Base-by-base conservation (phyloP, 30 jellyfish, hydroid and myxozoan species). In the Aurelia aurita region DNA sequence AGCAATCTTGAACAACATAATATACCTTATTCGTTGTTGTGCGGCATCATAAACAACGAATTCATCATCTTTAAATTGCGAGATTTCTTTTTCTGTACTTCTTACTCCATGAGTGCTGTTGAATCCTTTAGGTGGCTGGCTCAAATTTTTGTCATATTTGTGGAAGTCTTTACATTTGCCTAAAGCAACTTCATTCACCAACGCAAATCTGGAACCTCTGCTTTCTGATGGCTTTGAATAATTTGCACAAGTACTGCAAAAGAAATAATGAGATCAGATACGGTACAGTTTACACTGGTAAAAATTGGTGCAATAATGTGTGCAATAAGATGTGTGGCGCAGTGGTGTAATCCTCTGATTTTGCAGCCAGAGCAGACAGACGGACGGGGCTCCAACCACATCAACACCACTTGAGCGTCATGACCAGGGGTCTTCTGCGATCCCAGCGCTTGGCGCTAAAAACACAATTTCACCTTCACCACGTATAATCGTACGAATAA, bases 81-180 rank as follows among this genome's bases (percentile, higher is more conserved):
- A 85, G 15, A 87, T 74, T 8, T 5, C 32, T 32, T 43, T 59
- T 0, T 22, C 61, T 14, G 68, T 53, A 12, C 49, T 51, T 66
- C 86, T 77, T 0, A 92, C 94, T 2, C 98, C 98, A 75, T 87
- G 97, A 22, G 97, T 83, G 74, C 98, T 92, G 57, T 92, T 64
- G 75, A 13, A 92, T 23, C 98, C 98, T 29, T 71, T 82, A 2
- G 98, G 98, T 19, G 98, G 90, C 27, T 53, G 76, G 44, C 32
- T 54, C 55, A 92, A 66, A 14, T 77, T 68, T 63, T 92, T 69
- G 34, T 81, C 81, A 64, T 72, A 85, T 9, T 74, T 71, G 46
- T 15, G 3, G 62, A 55, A 87, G 23, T 74, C 90, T 88, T 92
- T 87, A 57, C 96, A 70, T 66, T 74, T 60, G 18, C 98, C 98